phyloP scores from a whole-genome alignment of 2,113 vertebrate species.

The Limnothrissa miodon region DNA sequence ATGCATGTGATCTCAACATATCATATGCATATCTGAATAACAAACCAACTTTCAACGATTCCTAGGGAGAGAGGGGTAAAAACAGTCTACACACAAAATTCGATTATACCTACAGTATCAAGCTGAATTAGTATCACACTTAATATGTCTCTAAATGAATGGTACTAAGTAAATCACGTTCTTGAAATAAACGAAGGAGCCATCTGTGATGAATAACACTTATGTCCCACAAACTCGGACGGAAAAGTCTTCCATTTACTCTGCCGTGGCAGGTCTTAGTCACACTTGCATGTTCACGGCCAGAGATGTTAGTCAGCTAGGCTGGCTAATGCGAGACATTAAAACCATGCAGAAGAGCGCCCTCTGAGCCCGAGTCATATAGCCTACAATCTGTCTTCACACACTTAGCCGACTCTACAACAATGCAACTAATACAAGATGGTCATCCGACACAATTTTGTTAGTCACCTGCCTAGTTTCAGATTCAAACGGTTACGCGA shows the following conservation, averaged over 20 bases:
- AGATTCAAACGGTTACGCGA: slow-evolving; percentile 13
- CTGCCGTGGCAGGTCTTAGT: slow-evolving; percentile 15
- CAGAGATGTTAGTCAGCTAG: slow-evolving; percentile 15
- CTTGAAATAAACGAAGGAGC: neutral
- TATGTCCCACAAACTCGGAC: neutral
- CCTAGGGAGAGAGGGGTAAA: neutral
- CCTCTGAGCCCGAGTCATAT: neutral
- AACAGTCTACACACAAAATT: neutral
- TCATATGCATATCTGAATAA: neutral
- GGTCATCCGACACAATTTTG: slow-evolving; percentile 24
- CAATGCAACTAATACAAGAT: neutral
- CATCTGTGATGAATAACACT: neutral
- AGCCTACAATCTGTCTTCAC: neutral
- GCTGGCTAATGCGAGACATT: slow-evolving; percentile 2
- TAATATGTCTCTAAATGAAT: neutral
- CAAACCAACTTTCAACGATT: neutral
- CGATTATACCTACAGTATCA: neutral
- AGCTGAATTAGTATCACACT: neutral
- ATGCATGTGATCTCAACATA: neutral
- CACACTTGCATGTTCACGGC: slow-evolving; percentile 13
- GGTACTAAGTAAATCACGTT: neutral
- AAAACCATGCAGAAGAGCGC: slow-evolving; percentile 11
- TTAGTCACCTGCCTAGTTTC: slow-evolving; percentile 33
- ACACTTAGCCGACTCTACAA: neutral
- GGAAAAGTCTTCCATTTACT: slow-evolving; percentile 15